Base-by-base conservation (phyloP, 1,140 invertebrate genomes). In the Mercenaria mercenaria region DNA sequence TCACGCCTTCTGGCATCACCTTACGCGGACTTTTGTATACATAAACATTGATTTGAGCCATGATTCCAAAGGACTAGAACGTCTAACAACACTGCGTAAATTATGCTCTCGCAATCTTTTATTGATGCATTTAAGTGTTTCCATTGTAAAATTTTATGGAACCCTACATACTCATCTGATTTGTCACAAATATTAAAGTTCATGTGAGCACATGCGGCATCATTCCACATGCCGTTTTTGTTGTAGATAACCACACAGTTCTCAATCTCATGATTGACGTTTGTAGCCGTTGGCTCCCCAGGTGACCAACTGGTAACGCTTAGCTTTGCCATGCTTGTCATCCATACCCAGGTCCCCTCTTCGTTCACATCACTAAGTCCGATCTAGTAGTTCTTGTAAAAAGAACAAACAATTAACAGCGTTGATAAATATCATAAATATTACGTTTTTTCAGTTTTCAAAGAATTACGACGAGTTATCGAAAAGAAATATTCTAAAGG, bases 111-210 rank as follows among this genome's bases (percentile, higher is more conserved):
- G n/a, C n/a, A n/a, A n/a, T n/a, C n/a, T n/a, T n/a, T n/a, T n/a
- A n/a, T n/a, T n/a, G n/a, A n/a, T n/a, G n/a, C n/a, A n/a, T n/a
- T n/a, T n/a, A n/a, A n/a, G n/a, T n/a, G n/a, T n/a, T 67, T n/a
- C n/a, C n/a, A n/a, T n/a, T n/a, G n/a, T n/a, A n/a, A n/a, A n/a
- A n/a, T n/a, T n/a, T n/a, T n/a, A n/a, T n/a, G n/a, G n/a, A 59
- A 20, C 4, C 29, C 26, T 72, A 72, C 34, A 4, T 39, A 72
- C 67, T 41, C 67, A 34, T 72, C n/a, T 1, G 34, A 43, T 72
- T 39, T 41, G 39, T 72, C 67, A 72, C 67, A 72, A 23, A 72
- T 72, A 29, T 72, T 39, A 41, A 72, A 72, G 4, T 72, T 72
- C 20, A 10, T 15, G n/a, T 41, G 10, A 23, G 18, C 20, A 32